A percentile compares a stretch with the other conserved stretches of the same genome.
Conservation (phyloP, 2,888 invertebrate genomes). For the Ceriagrion tenellum region DNA sequence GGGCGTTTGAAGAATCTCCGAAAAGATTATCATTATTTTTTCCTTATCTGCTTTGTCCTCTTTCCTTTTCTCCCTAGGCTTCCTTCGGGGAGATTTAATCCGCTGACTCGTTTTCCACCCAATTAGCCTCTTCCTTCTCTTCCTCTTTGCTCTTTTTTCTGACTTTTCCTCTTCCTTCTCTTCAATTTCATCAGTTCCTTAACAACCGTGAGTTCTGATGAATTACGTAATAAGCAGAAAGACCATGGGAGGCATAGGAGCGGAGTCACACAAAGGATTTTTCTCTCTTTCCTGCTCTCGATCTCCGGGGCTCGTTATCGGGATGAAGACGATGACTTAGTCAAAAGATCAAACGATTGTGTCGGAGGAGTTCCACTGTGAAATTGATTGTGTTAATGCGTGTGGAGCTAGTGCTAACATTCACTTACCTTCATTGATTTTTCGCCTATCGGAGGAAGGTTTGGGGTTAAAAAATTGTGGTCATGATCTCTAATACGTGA, state of each 20-base stretch:
- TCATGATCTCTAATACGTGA: too few relatives aligned
- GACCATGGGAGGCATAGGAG: neutral
- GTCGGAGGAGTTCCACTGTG: too few relatives aligned
- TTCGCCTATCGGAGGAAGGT: too few relatives aligned
- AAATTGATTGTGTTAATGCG: too few relatives aligned
- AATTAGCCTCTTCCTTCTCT: neutral
- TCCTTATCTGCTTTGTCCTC: neutral
- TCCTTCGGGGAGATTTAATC: neutral
- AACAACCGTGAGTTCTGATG: neutral
- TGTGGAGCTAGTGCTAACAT: too few relatives aligned
- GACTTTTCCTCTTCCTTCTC: neutral
- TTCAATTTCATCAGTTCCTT: neutral
- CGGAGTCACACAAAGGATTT: neutral
- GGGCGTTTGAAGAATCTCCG: neutral
- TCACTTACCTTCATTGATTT: too few relatives aligned
- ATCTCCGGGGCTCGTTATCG: too few relatives aligned
- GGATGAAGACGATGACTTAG: too few relatives aligned
- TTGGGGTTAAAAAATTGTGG: too few relatives aligned
- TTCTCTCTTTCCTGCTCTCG: neutral
- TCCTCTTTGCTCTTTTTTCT: neutral
- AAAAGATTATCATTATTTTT: neutral
- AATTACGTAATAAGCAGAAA: neutral
- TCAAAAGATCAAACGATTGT: too few relatives aligned
- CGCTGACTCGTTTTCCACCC: neutral
- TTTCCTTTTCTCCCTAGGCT: neutral